phyloP scores from a whole-genome alignment of 2,888 invertebrate species.

The Drosophila pseudotakahashii region DNA sequence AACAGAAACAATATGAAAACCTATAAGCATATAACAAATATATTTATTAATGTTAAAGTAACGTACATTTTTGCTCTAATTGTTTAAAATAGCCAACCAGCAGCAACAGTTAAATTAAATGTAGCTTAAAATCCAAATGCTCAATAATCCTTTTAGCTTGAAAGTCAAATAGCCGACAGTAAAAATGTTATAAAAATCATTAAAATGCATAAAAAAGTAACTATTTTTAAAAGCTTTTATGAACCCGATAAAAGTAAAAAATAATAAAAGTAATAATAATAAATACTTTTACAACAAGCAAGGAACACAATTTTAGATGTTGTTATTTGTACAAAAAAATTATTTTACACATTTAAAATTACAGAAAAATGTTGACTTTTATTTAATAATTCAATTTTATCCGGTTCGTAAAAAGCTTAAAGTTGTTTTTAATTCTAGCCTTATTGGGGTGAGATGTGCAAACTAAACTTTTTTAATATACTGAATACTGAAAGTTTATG shows the following conservation, averaged over 20 bases:
- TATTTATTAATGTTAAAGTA: conserved; percentile 77
- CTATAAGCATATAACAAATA: conserved; percentile 50
- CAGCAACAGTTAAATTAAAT: conserved; percentile 33
- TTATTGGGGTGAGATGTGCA: no score
- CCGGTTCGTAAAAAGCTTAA: not conserved
- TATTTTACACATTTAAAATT: not conserved
- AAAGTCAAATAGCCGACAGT: conserved; percentile 72
- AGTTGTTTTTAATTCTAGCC: not conserved
- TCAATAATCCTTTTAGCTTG: conserved; percentile 75
- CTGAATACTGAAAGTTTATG: no score
- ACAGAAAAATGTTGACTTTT: not conserved
- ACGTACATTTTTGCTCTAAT: conserved; percentile 62
- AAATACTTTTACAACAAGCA: no score
- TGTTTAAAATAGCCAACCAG: conserved; percentile 54
- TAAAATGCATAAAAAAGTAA: conserved; percentile 50
- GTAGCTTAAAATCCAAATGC: conserved; percentile 59
- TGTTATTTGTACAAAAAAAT: not conserved
- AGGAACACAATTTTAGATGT: no score
- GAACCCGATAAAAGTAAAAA: not conserved
- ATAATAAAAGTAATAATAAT: not conserved
- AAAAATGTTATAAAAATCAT: conserved; percentile 68
- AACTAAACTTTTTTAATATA: no score
- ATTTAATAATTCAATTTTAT: not conserved
- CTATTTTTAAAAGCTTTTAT: conserved; percentile 1
- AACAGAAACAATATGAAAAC: conserved; percentile 33